phyloP scores from a whole-genome alignment of 2,888 invertebrate genomes.

The Leucania comma region DNA sequence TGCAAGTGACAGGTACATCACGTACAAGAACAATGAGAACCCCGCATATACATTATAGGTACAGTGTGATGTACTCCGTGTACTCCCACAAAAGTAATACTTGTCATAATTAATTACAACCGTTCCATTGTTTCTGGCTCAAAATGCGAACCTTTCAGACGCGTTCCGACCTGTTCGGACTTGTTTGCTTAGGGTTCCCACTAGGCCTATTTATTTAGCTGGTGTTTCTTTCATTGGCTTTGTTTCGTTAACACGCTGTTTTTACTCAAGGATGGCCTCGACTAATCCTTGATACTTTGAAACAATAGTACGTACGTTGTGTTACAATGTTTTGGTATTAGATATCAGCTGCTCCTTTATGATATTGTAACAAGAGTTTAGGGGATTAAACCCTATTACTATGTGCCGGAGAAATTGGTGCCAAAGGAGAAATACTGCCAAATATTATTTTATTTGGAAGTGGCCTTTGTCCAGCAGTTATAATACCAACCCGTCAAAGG shows the following conservation, averaged over 20 bases:
- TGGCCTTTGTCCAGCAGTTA: no score
- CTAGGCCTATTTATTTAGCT: slow-evolving; percentile 18
- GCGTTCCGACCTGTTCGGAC: slow-evolving; percentile 44
- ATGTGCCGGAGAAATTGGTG: no score
- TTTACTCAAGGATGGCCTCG: slow-evolving; percentile 16
- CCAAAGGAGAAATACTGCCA: no score
- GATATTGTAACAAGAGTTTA: neutral
- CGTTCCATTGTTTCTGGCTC: slow-evolving; percentile 51
- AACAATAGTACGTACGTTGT: neutral
- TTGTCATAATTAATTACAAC: slow-evolving; percentile 62
- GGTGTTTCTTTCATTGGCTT: slow-evolving; percentile 24
- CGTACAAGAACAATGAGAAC: slow-evolving; percentile 17
- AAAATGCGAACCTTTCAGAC: slow-evolving; percentile 55
- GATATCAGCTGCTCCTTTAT: neutral
- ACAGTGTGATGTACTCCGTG: slow-evolving; percentile 13
- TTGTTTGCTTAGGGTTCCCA: slow-evolving; percentile 50
- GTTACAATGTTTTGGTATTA: neutral
- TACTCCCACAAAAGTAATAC: slow-evolving; percentile 50
- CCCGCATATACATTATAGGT: neutral
- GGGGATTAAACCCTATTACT: no score
- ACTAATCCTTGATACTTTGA: neutral
- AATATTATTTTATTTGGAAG: no score
- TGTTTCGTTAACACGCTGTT: slow-evolving; percentile 20
- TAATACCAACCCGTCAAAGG: no score
- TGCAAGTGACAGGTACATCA: slow-evolving; percentile 24